phyloP scores from a whole-genome alignment of 2,888 invertebrate species.

The Apomyelois bistriatella region DNA sequence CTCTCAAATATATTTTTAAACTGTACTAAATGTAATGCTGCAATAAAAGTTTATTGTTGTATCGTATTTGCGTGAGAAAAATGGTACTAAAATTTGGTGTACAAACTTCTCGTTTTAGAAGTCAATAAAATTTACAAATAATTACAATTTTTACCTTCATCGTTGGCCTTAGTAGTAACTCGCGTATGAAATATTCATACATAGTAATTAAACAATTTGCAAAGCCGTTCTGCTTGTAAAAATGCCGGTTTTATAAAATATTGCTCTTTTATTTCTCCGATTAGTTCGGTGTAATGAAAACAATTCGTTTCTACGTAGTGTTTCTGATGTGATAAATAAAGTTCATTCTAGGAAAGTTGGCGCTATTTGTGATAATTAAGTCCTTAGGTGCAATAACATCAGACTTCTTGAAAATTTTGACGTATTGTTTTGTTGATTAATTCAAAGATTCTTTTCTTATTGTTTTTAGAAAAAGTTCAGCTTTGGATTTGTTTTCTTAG shows the following conservation, averaged over 20 bases:
- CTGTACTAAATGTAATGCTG: neutral
- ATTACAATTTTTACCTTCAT: constrained; percentile 49
- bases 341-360: neutral
- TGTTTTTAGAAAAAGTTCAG: no score
- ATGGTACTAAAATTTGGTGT: neutral
- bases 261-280: constrained; percentile 21
- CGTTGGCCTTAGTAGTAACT: constrained; percentile 51
- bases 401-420: neutral
- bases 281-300: constrained; percentile 16
- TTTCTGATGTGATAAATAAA: constrained; percentile 9
- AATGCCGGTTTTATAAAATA: constrained; percentile 18
- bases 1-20: neutral
- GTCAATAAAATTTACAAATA: constrained; percentile 27
- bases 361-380: neutral
- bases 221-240: constrained; percentile 44
- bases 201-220: constrained; percentile 52
- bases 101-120: constrained; percentile 9
- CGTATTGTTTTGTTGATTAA: neutral
- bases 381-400: neutral
- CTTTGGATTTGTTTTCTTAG: no score
- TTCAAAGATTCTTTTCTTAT: no score
- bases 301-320: constrained; percentile 1
- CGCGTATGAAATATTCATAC: constrained; percentile 57
- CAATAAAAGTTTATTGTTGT: neutral
- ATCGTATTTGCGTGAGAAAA: neutral